phyloP scores from a whole-genome alignment of 1,140 invertebrate genomes.

The Prorops nasuta region DNA sequence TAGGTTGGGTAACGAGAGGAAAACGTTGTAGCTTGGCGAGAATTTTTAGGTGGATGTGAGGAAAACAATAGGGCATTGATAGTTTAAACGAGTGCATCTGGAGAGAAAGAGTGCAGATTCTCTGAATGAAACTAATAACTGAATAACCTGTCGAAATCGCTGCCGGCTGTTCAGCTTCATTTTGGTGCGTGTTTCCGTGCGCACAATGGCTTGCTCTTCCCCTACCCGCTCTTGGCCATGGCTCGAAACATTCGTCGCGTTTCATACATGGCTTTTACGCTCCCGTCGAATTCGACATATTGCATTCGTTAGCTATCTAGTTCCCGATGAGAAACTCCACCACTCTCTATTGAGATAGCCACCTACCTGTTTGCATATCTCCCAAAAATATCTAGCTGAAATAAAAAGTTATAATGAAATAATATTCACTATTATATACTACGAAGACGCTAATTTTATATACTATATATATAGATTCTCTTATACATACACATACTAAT shows the following conservation, averaged over 20 bases:
- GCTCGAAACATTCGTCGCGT: conserved; percentile 25
- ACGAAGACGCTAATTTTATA: too few species aligned
- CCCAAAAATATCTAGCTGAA: conserved; percentile 13
- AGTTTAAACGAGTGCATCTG: conserved; percentile 18
- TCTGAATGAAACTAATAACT: conserved; percentile 54
- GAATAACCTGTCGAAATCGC: conserved; percentile 52
- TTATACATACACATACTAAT: too few species aligned
- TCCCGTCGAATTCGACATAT: conserved; percentile 36
- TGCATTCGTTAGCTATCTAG: conserved; percentile 38
- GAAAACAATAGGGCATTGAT: conserved; percentile 14
- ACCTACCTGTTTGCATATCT: conserved; percentile 14
- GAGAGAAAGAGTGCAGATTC: conserved; percentile 19
- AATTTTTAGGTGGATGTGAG: conserved; percentile 3
- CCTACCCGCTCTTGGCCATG: conserved; percentile 19
- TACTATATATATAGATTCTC: too few species aligned
- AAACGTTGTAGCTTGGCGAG: too few species aligned
- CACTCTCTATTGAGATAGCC: conserved; percentile 26
- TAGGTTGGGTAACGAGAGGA: too few species aligned
- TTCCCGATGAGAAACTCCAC: conserved; percentile 18
- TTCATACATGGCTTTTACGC: conserved; percentile 27
- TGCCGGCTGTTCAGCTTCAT: conserved; percentile 51
- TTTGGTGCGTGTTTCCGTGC: conserved; percentile 34
- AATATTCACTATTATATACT: too few species aligned
- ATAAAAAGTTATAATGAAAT: too few species aligned
- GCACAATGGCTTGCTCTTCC: conserved; percentile 38